Conservation (phyloP, 1,140 invertebrate species). For the Drosophila malerkotliana region DNA sequence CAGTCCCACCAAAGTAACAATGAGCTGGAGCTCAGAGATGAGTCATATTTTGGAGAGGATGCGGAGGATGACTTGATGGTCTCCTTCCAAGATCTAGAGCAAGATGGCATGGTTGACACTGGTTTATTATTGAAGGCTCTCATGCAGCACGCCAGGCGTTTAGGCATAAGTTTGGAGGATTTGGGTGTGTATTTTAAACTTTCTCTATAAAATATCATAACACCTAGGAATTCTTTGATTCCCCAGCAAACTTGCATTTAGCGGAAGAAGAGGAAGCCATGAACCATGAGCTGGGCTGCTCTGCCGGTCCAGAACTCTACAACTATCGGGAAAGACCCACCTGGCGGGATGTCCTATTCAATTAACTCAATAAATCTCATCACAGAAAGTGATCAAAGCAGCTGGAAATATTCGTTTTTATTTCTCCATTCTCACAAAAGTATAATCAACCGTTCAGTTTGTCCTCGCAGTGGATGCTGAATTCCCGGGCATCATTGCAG, state of each 20-base stretch:
- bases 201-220: not conserved
- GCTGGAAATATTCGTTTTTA: constrained; percentile 21
- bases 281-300: constrained; percentile 1
- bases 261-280: not conserved
- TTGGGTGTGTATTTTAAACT: constrained; percentile 29
- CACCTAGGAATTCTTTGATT: not conserved
- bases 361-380: constrained; percentile 21
- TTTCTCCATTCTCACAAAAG: not conserved
- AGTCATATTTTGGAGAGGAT: constrained; percentile 1
- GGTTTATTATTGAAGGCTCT: constrained; percentile 37
- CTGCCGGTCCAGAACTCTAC: not conserved
- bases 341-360: constrained; percentile 60
- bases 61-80: constrained; percentile 6
- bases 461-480: constrained; percentile 26
- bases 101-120: constrained; percentile 43
- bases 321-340: constrained; percentile 31
- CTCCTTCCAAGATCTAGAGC: constrained; percentile 28
- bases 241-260: constrained; percentile 18
- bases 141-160: constrained; percentile 54
- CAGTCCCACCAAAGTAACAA: constrained; percentile 8
- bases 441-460: not conserved
- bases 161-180: constrained; percentile 57
- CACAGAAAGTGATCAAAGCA: constrained; percentile 18
- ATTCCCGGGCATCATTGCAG: constrained; percentile 45
- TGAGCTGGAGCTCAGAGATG: constrained; percentile 5